Evolutionary conservation across 1,140 invertebrate genomes (phyloP).

Genomic region (Manduca sexta): DNA sequence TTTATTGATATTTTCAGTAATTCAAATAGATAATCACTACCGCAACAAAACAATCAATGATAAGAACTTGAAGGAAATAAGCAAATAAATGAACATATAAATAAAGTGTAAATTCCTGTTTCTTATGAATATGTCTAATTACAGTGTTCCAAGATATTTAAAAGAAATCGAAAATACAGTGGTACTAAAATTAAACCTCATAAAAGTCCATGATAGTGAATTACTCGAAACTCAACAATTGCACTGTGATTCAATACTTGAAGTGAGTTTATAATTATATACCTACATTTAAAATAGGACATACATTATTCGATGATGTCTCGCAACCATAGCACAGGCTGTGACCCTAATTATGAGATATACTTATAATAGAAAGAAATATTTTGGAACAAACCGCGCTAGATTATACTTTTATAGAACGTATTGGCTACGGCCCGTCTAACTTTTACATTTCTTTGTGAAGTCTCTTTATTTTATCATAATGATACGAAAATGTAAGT

Average conservation of each 20-base stretch:
- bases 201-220: conserved; percentile 41
- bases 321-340: too few species aligned
- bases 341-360: too few species aligned
- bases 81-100: neutral
- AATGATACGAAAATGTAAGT: conserved; percentile 29
- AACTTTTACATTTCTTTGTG: neutral
- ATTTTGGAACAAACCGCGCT: too few species aligned
- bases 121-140: neutral
- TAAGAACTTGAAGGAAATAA: neutral
- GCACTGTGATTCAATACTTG: conserved; percentile 44
- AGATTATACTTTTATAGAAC: neutral
- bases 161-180: conserved; percentile 45
- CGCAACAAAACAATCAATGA: conserved; percentile 14
- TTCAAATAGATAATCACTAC: conserved; percentile 21
- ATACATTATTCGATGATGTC: too few species aligned
- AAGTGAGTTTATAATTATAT: conserved; percentile 24
- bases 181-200: conserved; percentile 30
- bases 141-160: conserved; percentile 41
- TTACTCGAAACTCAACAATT: conserved; percentile 43
- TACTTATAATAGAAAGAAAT: too few species aligned
- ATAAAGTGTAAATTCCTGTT: too few species aligned
- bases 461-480: neutral
- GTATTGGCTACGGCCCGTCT: neutral
- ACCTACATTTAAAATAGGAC: too few species aligned
- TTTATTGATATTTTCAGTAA: too few species aligned